Evolutionary conservation across 2,797 vertebrate genomes (phyloP).

Genomic region (Lates japonicus): DNA sequence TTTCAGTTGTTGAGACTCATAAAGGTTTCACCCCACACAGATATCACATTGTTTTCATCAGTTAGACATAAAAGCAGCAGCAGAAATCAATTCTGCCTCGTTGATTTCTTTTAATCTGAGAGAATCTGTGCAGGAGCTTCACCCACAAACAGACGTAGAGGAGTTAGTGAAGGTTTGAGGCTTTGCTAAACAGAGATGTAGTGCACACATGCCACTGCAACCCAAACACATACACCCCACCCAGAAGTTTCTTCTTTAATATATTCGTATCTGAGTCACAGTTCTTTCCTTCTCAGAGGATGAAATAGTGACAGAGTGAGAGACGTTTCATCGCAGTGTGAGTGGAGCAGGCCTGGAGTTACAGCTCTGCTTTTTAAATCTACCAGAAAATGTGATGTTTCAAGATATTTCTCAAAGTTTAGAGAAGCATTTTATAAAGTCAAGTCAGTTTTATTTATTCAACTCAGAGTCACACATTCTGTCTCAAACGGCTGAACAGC

Average conservation of each 20-base stretch:
- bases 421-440: no score
- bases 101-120: conserved; percentile 1
- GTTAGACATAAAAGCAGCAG: background rate
- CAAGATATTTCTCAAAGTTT: no score
- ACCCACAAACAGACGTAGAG: background rate
- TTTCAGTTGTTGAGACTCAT: background rate
- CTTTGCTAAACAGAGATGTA: no score
- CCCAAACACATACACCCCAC: background rate
- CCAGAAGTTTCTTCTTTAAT: no score
- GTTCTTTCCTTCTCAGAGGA: background rate
- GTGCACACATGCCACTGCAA: no score
- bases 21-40: background rate
- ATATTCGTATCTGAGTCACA: background rate
- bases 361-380: background rate
- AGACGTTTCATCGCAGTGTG: background rate
- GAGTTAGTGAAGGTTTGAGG: background rate
- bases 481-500: no score
- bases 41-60: background rate
- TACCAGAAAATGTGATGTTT: background rate
- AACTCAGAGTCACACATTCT: no score
- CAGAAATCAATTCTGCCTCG: background rate
- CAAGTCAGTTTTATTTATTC: no score
- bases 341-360: no score
- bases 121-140: background rate
- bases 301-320: no score